Base-by-base conservation (phyloP, 1,140 invertebrate species). In the Riptortus pedestris region DNA sequence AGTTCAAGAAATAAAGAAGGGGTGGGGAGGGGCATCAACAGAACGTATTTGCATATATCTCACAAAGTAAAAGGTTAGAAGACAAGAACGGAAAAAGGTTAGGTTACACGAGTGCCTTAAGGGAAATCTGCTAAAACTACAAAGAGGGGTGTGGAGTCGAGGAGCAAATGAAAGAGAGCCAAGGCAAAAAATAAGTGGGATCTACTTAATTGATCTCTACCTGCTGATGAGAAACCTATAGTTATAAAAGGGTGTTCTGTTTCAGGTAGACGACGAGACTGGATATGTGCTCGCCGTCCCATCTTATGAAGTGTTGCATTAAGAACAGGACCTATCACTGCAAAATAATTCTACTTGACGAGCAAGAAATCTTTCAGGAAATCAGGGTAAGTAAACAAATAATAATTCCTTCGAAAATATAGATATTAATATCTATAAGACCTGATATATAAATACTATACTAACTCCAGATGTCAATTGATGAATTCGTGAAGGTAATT, bases 361-460 rank as follows among this genome's bases (percentile, higher is more conserved):
- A 63, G 18, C 51, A 60, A 64, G 48, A 63, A 31, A 38, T 63
- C 27, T 27, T 61, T 43, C 29, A 57, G 33, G 61, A 66, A 58
- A 51, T 57, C 11, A 57, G 38, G 26, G 65, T 59, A 47, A 59
- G 20, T 3, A 11, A 7, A 26, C 18, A 11, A 5, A 22, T 27
- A 9, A 27, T 24, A 11, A 59, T 11, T 1, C 26, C 9, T 3
- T 60, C 20, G 11, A 33, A 60, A 60, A 38, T 24, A 31, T 43
- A 24, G 16, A 1, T 60, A 60, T 60, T 22, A 2, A n/a, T 18
- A 31, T 60, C 3, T 60, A 22, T 29, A 24, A 27, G 9, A 43
- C 43, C 12, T 61, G 12, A 61, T 38, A 11, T 16, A 18, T 61
- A n/a, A 14, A n/a, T 12, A 61, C 9, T 47, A 27, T 43, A 38